phyloP scores from a whole-genome alignment of 30 jellyfish, hydroid and myxozoan genomes.

The Rhopilema esculentum region DNA sequence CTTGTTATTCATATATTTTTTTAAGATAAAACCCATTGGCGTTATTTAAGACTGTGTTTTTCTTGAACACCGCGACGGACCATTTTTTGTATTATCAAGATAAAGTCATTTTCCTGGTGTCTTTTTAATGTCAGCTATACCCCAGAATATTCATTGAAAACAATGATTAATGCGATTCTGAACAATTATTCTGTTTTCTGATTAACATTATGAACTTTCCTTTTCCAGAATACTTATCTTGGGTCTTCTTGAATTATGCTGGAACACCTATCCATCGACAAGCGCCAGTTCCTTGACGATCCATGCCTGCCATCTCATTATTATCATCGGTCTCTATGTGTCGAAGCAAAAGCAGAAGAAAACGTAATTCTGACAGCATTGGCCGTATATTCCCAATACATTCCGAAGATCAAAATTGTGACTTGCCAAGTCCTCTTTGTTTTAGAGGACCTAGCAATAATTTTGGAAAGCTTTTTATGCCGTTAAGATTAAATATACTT shows the following conservation, averaged over 20 bases:
- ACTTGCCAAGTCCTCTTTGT: too few species aligned
- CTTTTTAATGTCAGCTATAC: neutral
- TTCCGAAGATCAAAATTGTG: too few species aligned
- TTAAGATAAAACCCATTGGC: too few species aligned
- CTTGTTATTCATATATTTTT: too few species aligned
- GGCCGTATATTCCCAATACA: too few species aligned
- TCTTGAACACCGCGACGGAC: too few species aligned
- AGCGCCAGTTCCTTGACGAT: constrained; percentile 68
- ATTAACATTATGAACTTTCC: neutral
- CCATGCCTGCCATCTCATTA: constrained; percentile 71
- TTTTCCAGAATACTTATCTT: constrained; percentile 68
- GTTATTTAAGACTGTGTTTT: too few species aligned
- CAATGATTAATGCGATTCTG: neutral
- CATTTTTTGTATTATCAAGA: neutral
- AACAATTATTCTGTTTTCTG: neutral
- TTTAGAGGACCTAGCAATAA: too few species aligned
- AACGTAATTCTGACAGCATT: neutral
- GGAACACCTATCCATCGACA: constrained; percentile 98
- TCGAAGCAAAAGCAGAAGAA: neutral
- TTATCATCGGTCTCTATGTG: constrained; percentile 2
- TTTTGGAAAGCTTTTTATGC: too few species aligned
- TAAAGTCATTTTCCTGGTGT: neutral
- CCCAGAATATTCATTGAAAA: neutral
- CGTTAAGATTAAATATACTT: too few species aligned
- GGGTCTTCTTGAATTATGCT: constrained; percentile 88